These are phyloP conservation scores for Melikaiella ostensackeni DNA, from an alignment of 2,888 invertebrate genomes.

Conservation along the genomic window DNA sequence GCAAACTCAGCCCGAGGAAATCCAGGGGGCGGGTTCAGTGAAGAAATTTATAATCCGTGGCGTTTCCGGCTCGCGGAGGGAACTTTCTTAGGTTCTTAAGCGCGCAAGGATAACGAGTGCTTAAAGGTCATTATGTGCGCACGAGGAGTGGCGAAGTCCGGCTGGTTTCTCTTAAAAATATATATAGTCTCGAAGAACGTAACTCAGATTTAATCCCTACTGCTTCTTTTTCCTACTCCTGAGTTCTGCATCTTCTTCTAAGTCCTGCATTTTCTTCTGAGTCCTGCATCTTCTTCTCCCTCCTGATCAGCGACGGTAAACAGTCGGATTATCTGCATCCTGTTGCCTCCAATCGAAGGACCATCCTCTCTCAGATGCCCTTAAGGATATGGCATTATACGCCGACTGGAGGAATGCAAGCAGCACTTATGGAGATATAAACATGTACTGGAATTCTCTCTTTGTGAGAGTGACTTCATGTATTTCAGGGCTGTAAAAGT, in stretches of 20 bases:
- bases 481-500: slow-evolving; percentile 19
- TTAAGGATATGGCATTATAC: slow-evolving; percentile 33
- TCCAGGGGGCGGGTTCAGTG: slow-evolving; percentile 21
- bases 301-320: slow-evolving; percentile 62
- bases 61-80: slow-evolving; percentile 49
- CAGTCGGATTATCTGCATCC: slow-evolving; percentile 70
- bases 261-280: background rate
- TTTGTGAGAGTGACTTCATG: slow-evolving; percentile 39
- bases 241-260: slow-evolving; percentile 36
- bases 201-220: slow-evolving; percentile 49
- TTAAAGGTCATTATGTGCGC: slow-evolving; percentile 41
- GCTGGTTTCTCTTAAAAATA: slow-evolving; percentile 44
- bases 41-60: slow-evolving; percentile 51
- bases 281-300: slow-evolving; percentile 45
- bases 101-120: slow-evolving; percentile 42
- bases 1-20: slow-evolving; percentile 22
- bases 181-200: slow-evolving; percentile 43
- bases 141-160: slow-evolving; percentile 36
- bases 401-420: slow-evolving; percentile 49
- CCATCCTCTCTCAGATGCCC: slow-evolving; percentile 16
- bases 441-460: slow-evolving; percentile 51
- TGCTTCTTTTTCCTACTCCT: slow-evolving; percentile 36
- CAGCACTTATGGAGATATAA: slow-evolving; percentile 53
- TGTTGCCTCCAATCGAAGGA: slow-evolving; percentile 45
- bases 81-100: slow-evolving; percentile 41